Evolutionary conservation across 1,140 invertebrate genomes (phyloP), one percentile per base, ranked within the genome.

Genomic region (Nixonia krombeini): DNA sequence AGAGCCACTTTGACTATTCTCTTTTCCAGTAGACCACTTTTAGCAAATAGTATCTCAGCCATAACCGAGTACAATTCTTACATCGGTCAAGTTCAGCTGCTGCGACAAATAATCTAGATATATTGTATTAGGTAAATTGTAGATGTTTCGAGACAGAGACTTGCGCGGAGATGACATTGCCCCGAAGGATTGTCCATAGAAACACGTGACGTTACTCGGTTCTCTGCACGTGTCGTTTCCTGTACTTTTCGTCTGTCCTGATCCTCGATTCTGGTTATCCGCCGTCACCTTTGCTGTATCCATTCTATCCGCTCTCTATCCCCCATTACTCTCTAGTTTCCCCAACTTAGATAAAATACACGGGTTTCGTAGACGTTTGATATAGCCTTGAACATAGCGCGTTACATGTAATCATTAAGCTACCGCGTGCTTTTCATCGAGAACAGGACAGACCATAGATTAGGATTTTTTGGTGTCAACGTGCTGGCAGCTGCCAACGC

Each of bases 321-420:
- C 55, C 66, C 46, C 42, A 37, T 57, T 51, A 29, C 29, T 67
- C 46, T 62, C 46, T 65, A 62, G 62, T 49, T 68, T 61, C 52
- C 25, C 46, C 65, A 52, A 37, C 72, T 69, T 74, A n/a, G n/a
- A 66, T 72, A 59, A 73, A 69, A 47, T 74, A 75, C 62, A 70
- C 57, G 65, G 74, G 49, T 74, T 63, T 84, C 49, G 72, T 84
- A 84, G 80, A 72, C 57, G 68, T 81, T 80, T 73, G 79, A 65
- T 45, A 71, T 80, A 82, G 79, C 72, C 70, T 58, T 74, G n/a
- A 46, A 77, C 51, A 74, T 84, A 84, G 80, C 70, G 68, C 70
- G 72, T 81, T 82, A 73, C 68, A 79, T 82, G 71, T 84, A 84
- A 82, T 73, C 75, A 75, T 71, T 78, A 79, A 81, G 65, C 69